These are phyloP conservation scores for Hippocampus guttulatus DNA, from an alignment of 2,113 vertebrate genomes.

Conservation along the genomic window DNA sequence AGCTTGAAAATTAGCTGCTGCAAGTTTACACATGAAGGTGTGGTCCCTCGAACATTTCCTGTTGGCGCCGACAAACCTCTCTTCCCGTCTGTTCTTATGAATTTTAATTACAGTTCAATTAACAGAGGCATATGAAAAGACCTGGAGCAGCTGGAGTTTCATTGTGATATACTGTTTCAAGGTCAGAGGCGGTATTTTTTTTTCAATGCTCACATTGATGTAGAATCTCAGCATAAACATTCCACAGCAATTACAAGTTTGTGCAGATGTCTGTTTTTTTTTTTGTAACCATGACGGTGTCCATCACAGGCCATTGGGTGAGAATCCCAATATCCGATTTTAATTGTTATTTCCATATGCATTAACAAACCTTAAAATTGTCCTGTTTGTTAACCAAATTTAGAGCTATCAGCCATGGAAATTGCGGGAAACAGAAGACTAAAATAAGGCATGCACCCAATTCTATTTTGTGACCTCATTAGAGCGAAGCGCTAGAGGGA, in stretches of 20 bases:
- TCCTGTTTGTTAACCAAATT: conserved; percentile 9
- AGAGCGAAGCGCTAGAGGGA: conserved; percentile 9
- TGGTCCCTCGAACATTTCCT: conserved; percentile 8
- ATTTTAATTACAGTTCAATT: conserved; percentile 66
- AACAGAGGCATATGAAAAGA: conserved; percentile 38
- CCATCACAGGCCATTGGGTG: conserved; percentile 5
- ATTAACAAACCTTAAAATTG: conserved; percentile 1
- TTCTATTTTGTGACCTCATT: not conserved
- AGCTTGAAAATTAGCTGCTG: conserved; percentile 1
- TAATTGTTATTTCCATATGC: conserved; percentile 1
- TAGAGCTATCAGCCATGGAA: not conserved
- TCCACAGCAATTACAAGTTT: conserved; percentile 16
- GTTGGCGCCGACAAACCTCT: conserved; percentile 30
- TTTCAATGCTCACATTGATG: conserved; percentile 1
- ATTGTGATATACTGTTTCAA: conserved; percentile 24
- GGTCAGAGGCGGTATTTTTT: conserved; percentile 32
- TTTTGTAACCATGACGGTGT: conserved; percentile 12
- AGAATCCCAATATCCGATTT: not conserved
- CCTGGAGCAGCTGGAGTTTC: conserved; percentile 6
- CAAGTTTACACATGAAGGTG: not conserved
- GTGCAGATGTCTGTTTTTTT: conserved; percentile 14
- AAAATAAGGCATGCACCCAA: conserved; percentile 8
- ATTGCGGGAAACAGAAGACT: not conserved
- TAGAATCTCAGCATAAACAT: not conserved
- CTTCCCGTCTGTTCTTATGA: conserved; percentile 39